Percentiles rank a stretch among this genome's conserved stretches.
Evolutionary conservation across 1,140 invertebrate genomes (phyloP).

Genomic region (Lepidotrigona ventralis): DNA sequence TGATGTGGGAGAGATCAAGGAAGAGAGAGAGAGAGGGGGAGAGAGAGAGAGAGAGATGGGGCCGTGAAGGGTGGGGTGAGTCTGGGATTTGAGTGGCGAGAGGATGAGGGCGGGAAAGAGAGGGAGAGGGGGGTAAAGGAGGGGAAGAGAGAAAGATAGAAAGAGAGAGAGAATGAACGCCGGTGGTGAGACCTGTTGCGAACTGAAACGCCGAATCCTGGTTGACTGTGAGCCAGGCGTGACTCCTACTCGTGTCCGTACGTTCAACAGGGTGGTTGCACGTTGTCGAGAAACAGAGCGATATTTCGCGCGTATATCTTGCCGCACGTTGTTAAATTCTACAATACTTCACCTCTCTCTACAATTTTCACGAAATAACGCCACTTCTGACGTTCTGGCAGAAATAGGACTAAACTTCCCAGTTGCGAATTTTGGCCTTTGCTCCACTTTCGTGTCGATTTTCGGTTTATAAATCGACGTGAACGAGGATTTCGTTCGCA

Average conservation of each 20-base stretch:
- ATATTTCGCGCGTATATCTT: slow-evolving; percentile 34
- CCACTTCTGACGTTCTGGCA: background rate
- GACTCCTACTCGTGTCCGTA: slow-evolving; percentile 71
- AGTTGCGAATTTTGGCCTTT: background rate
- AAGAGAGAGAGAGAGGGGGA: slow-evolving; percentile 10
- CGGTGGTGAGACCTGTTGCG: slow-evolving; percentile 76
- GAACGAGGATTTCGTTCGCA: background rate
- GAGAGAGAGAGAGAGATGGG: slow-evolving; percentile 19
- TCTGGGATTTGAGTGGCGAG: slow-evolving; percentile 13
- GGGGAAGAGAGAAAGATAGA: slow-evolving; percentile 36
- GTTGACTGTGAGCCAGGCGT: slow-evolving; percentile 70
- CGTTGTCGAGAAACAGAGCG: slow-evolving; percentile 58
- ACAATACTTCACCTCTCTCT: background rate
- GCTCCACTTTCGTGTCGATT: background rate
- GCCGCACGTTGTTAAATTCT: slow-evolving; percentile 11
- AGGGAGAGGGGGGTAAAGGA: slow-evolving; percentile 36
- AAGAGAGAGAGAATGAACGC: slow-evolving; percentile 53
- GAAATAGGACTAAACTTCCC: background rate
- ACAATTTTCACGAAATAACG: background rate
- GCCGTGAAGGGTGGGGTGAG: slow-evolving; percentile 10
- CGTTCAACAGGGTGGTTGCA: slow-evolving; percentile 68
- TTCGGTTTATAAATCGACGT: background rate
- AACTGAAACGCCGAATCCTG: slow-evolving; percentile 76
- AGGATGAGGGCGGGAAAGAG: slow-evolving; percentile 40
- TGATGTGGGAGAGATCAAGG: slow-evolving; percentile 11